Evolutionary conservation across 2,113 vertebrate genomes (phyloP), one percentile per base, ranked within the genome.

Genomic region (Amblyopsis rosae): DNA sequence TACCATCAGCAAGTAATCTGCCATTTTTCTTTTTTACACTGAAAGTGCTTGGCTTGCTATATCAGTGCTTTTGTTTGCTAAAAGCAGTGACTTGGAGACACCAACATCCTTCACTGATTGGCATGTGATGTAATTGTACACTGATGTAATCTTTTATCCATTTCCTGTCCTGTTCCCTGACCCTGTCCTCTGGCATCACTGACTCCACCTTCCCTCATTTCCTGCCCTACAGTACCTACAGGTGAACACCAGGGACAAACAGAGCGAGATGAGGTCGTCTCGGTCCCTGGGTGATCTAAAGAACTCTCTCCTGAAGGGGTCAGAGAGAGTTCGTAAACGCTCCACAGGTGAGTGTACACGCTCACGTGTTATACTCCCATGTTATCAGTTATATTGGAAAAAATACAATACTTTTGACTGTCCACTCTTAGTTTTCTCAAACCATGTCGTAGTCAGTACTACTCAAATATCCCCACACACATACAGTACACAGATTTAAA

Each of bases 281-380:
- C 93, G 93, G 57, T 97, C 96, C 10, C 92, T 96, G 81, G 96
- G 95, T 13, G 96, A 97, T 72, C 90, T 97, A 71, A 93, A 96
- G 90, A 94, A 95, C 12, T 96, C 95, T 45, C 82, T 95, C 77
- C 95, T 94, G 70, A 96, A 96, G 62, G 93, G 95, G 69, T 92
- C 91, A 0, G 95, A 95, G 84, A 93, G 95, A 76, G 93, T 93
- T 0, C 93, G 96, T 83, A 97, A 96, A 75, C 94, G 94, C 81
- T 96, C 95, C 0, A 95, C 95, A 87, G 96, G 96, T 96, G 60
- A 86, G 92, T 32, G 46, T 1, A 10, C 8, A 16, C n/a, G 47
- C 12, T 12, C 11, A 12, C 60, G 50, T 35, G 2, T 9, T 41
- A 41, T 41, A 8, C 35, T 8, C 35, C 35, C 35, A 41, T 41